Evolutionary conservation across 2,888 invertebrate genomes (phyloP).

Genomic region (Caenorhabditis virilis): DNA sequence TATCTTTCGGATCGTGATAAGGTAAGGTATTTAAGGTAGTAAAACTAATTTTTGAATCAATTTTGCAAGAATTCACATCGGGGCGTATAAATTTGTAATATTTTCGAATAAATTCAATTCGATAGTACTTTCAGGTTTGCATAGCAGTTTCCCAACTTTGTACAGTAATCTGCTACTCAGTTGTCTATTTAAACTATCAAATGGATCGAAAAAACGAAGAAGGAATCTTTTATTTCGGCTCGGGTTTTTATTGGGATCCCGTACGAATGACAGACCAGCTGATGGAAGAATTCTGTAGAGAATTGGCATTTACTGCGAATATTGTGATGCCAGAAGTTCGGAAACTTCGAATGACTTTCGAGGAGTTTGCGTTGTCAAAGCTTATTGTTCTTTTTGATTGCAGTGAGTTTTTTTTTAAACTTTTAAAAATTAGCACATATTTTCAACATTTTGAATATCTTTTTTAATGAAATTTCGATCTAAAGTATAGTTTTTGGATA

Average conservation of each 20-base stretch:
- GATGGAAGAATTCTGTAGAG: background rate
- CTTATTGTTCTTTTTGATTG: no score
- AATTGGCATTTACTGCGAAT: background rate
- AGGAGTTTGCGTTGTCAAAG: no score
- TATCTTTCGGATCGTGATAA: slow-evolving; percentile 29
- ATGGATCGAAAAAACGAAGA: slow-evolving; percentile 5
- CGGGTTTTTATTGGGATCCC: slow-evolving; percentile 33
- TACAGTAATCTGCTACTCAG: slow-evolving; percentile 32
- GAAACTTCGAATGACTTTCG: no score
- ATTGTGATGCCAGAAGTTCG: no score
- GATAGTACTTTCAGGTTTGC: slow-evolving; percentile 6
- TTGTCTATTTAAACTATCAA: slow-evolving; percentile 27
- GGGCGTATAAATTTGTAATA: no score
- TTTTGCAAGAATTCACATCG: no score
- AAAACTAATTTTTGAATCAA: no score
- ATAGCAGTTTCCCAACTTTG: slow-evolving; percentile 35
- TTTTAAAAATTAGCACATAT: no score
- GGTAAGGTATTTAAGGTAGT: background rate
- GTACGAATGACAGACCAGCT: slow-evolving; percentile 24
- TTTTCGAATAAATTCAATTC: background rate
- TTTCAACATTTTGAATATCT: no score
- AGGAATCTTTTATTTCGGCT: slow-evolving; percentile 20
- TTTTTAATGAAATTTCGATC: no score
- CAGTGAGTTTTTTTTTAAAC: no score
- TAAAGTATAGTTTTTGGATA: no score